Percentiles rank a stretch among this genome's conserved stretches.
Evolutionary conservation across 2,113 vertebrate genomes (phyloP).

Genomic region (Cyprinus carpio): DNA sequence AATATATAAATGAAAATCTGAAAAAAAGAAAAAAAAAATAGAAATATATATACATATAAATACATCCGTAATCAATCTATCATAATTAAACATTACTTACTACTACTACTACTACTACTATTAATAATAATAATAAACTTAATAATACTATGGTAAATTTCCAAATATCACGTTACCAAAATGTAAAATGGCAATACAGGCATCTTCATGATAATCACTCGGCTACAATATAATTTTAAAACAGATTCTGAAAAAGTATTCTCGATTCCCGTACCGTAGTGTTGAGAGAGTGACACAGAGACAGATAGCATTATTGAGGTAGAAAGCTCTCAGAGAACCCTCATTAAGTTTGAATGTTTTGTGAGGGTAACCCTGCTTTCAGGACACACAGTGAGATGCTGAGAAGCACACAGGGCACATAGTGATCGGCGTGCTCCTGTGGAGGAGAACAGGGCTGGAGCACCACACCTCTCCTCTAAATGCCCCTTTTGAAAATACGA

Average conservation of each 20-base stretch:
- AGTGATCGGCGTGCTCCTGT: slow-evolving; percentile 14
- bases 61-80: too few relatives aligned
- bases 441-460: neutral
- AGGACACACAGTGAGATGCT: slow-evolving; percentile 19
- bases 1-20: too few relatives aligned
- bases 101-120: too few relatives aligned
- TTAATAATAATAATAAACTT: too few relatives aligned
- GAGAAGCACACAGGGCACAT: slow-evolving; percentile 33
- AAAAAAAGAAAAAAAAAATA: too few relatives aligned
- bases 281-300: neutral
- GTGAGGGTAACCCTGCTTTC: slow-evolving; percentile 29
- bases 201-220: neutral
- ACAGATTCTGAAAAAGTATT: neutral
- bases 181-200: neutral
- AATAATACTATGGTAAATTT: neutral
- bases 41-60: too few relatives aligned
- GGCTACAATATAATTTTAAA: neutral
- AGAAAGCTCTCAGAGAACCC: slow-evolving; percentile 34
- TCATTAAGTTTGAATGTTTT: slow-evolving; percentile 40
- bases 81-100: too few relatives aligned
- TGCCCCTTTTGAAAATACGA: slow-evolving; percentile 41
- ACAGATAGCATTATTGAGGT: neutral
- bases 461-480: slow-evolving; percentile 34
- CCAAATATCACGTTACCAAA: neutral
- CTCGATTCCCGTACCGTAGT: neutral